These are phyloP conservation scores for Aphrophora alni DNA, from an alignment of 2,888 invertebrate genomes.

Conservation along the genomic window DNA sequence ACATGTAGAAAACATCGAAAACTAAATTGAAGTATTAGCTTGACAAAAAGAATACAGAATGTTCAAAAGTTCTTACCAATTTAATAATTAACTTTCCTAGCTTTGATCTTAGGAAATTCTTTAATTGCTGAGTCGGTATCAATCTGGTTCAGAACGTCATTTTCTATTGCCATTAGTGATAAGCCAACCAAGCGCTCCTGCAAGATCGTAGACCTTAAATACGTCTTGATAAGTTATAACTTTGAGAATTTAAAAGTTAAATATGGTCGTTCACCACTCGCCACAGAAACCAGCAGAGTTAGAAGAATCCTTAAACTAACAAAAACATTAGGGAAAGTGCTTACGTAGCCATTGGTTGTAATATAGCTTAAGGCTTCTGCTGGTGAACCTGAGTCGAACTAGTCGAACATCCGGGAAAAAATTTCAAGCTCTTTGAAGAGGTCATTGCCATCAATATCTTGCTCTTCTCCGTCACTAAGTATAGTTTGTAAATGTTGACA, in stretches of 20 bases:
- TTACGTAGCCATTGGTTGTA: background rate
- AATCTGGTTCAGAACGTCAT: slow-evolving; percentile 18
- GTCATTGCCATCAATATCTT: slow-evolving; percentile 10
- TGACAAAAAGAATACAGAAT: too few relatives aligned
- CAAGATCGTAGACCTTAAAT: slow-evolving; percentile 38
- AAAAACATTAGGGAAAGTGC: slow-evolving; percentile 7
- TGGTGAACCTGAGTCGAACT: background rate
- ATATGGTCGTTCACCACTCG: slow-evolving; percentile 6
- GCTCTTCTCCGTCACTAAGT: slow-evolving; percentile 9
- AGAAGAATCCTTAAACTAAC: slow-evolving; percentile 2
- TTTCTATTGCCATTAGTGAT: slow-evolving; percentile 39
- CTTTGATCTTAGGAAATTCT: background rate
- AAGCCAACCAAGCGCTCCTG: slow-evolving; percentile 36
- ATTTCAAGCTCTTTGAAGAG: background rate
- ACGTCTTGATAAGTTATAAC: slow-evolving; percentile 39
- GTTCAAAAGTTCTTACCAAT: too few relatives aligned
- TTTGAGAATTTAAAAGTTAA: too few relatives aligned
- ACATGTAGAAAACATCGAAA: too few relatives aligned
- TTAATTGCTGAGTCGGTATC: background rate
- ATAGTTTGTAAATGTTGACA: background rate
- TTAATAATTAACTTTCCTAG: too few relatives aligned
- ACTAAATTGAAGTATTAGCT: too few relatives aligned
- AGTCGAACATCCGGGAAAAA: too few relatives aligned
- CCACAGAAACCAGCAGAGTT: slow-evolving; percentile 6
- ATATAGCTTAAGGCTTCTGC: background rate